Conservation (phyloP, 2,113 vertebrate species). For the Ageneiosus marmoratus region DNA sequence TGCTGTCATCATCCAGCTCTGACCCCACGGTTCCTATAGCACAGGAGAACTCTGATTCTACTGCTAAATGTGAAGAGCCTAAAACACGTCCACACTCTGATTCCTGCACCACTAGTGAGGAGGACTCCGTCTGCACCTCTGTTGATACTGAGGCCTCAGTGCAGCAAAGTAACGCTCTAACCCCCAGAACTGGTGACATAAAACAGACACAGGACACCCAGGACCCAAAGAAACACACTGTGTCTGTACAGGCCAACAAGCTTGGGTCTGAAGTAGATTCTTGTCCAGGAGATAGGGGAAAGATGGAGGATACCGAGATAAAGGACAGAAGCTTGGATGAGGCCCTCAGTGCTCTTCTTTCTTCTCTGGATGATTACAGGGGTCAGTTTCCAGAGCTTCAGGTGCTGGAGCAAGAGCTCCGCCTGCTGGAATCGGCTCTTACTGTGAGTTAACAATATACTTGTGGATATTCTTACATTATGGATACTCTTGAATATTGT, state of each 20-base stretch:
- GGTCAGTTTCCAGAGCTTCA: constrained; percentile 94
- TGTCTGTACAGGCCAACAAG: constrained; percentile 59
- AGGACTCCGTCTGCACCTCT: constrained; percentile 19
- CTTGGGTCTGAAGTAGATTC: constrained; percentile 29
- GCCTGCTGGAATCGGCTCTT: constrained; percentile 81
- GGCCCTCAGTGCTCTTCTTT: constrained; percentile 77
- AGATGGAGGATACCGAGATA: constrained; percentile 42
- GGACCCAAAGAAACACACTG: constrained; percentile 20
- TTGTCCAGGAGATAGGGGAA: not conserved
- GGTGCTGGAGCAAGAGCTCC: constrained; percentile 86
- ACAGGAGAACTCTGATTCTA: not conserved
- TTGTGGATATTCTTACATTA: not conserved
- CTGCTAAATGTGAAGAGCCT: constrained; percentile 18
- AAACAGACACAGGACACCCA: constrained; percentile 25
- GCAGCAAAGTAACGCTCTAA: constrained; percentile 9
- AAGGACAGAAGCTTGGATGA: constrained; percentile 79
- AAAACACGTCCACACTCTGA: constrained; percentile 9
- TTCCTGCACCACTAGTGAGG: constrained; percentile 8
- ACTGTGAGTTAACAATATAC: constrained; percentile 75
- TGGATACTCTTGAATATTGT: not conserved
- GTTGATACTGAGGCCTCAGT: constrained; percentile 8
- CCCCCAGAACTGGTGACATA: constrained; percentile 17
- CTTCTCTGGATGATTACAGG: constrained; percentile 89
- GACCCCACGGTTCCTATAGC: not conserved
- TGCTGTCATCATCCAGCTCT: not conserved